Conservation (phyloP, 2,797 vertebrate genomes). For the Heliangelus exortis region DNA sequence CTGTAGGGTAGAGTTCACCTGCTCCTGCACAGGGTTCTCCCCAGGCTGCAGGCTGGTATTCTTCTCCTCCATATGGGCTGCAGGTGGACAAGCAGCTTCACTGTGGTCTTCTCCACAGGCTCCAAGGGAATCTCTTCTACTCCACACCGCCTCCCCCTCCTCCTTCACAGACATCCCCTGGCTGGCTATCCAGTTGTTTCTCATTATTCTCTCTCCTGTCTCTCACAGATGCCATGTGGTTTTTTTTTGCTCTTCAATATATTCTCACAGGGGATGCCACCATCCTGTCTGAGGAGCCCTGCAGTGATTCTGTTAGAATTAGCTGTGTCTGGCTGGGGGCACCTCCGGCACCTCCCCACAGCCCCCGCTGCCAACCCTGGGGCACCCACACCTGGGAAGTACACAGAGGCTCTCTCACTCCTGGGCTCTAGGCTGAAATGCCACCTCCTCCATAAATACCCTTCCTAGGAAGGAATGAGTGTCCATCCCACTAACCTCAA, state of each 20-base stretch:
- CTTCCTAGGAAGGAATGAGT: background rate
- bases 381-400: accelerated
- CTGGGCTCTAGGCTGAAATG: background rate
- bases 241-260: background rate
- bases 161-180: background rate
- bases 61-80: background rate
- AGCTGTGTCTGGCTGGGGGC: accelerated
- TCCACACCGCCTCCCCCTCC: background rate
- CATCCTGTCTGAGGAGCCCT: background rate
- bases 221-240: background rate
- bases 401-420: accelerated
- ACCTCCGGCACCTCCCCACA: background rate
- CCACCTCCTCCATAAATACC: background rate
- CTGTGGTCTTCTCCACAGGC: no score
- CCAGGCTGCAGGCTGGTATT: background rate
- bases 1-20: accelerated
- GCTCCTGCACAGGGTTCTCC: background rate
- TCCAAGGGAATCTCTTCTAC: background rate
- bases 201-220: background rate
- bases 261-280: background rate
- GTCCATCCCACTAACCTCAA: background rate
- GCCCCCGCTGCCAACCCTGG: background rate
- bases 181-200: background rate
- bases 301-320: background rate
- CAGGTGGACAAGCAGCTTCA: background rate